Conservation (phyloP, 2,888 invertebrate genomes). For the Sinodicranocentrus sp. region DNA sequence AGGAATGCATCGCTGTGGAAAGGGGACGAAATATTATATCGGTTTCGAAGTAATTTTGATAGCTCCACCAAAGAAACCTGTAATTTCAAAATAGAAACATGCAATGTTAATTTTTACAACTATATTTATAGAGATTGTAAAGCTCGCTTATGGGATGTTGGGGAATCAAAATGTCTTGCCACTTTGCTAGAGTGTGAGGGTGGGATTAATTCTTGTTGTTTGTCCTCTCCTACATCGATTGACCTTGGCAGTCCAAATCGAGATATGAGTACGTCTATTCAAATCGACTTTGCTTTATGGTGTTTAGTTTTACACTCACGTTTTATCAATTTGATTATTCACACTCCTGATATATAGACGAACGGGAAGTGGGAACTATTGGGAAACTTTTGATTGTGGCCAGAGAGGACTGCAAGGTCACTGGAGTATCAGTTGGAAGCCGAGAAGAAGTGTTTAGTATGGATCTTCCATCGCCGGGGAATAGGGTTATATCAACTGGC, state of each 20-base stretch:
- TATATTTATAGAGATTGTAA: constrained; percentile 82
- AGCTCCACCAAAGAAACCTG: neutral
- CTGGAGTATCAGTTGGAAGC: constrained; percentile 81
- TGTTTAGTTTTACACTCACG: too few species aligned
- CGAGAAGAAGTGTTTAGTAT: constrained; percentile 80
- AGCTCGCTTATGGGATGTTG: constrained; percentile 85
- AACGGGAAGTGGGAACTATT: constrained; percentile 82
- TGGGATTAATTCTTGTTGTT: constrained; percentile 82
- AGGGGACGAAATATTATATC: constrained; percentile 85
- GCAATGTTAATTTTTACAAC: neutral
- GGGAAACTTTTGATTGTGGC: constrained; percentile 83
- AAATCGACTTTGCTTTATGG: constrained; percentile 10
- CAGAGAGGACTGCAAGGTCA: constrained; percentile 82
- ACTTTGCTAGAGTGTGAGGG: constrained; percentile 81
- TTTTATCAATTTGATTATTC: too few species aligned
- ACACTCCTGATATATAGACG: too few species aligned
- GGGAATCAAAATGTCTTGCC: constrained; percentile 82
- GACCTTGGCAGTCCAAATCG: constrained; percentile 47
- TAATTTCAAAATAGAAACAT: constrained; percentile 2
- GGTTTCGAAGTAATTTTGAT: constrained; percentile 82
- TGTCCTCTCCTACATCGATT: constrained; percentile 66
- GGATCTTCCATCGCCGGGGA: constrained; percentile 81
- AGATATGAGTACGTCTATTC: constrained; percentile 45
- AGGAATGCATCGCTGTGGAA: constrained; percentile 83
- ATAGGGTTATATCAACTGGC: constrained; percentile 81